Evolutionary conservation across 1,140 invertebrate species (phyloP).

Genomic region (Acromyrmex heyeri): DNA sequence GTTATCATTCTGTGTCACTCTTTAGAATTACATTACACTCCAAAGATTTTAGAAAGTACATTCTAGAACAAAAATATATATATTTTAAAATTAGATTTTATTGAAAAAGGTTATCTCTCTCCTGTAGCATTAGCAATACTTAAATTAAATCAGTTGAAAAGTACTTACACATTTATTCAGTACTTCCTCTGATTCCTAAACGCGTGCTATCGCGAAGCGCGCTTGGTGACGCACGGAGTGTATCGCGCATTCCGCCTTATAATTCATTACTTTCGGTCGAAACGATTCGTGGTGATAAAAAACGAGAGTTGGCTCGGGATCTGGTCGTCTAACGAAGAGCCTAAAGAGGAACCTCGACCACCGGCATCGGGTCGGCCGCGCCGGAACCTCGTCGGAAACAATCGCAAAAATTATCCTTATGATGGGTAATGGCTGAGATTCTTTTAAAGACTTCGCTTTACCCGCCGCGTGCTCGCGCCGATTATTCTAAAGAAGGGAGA

Average conservation of each 20-base stretch:
- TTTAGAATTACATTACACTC: neutral
- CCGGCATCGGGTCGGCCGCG: slow-evolving; percentile 26
- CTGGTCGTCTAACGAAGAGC: slow-evolving; percentile 79
- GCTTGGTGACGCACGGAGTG: slow-evolving; percentile 25
- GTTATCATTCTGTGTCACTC: too few species aligned
- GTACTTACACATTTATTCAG: neutral
- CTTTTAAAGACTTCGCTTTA: slow-evolving; percentile 77
- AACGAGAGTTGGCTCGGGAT: slow-evolving; percentile 56
- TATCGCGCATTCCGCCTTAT: slow-evolving; percentile 69
- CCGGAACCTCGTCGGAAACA: slow-evolving; percentile 74
- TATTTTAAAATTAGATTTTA: neutral
- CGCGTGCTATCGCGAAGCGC: neutral
- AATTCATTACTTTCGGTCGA: slow-evolving; percentile 81
- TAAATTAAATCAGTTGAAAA: neutral
- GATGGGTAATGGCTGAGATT: slow-evolving; percentile 85
- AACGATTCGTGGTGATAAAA: slow-evolving; percentile 80
- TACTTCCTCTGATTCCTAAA: neutral
- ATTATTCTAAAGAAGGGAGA: slow-evolving; percentile 73
- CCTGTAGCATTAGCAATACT: neutral
- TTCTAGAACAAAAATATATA: neutral
- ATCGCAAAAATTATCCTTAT: slow-evolving; percentile 85
- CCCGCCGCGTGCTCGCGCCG: slow-evolving; percentile 65
- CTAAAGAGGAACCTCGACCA: slow-evolving; percentile 21
- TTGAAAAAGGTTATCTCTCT: neutral
- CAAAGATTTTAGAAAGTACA: neutral